These are phyloP conservation scores for Eurosta solidaginis DNA, from an alignment of 1,140 invertebrate species.

Conservation along the genomic window DNA sequence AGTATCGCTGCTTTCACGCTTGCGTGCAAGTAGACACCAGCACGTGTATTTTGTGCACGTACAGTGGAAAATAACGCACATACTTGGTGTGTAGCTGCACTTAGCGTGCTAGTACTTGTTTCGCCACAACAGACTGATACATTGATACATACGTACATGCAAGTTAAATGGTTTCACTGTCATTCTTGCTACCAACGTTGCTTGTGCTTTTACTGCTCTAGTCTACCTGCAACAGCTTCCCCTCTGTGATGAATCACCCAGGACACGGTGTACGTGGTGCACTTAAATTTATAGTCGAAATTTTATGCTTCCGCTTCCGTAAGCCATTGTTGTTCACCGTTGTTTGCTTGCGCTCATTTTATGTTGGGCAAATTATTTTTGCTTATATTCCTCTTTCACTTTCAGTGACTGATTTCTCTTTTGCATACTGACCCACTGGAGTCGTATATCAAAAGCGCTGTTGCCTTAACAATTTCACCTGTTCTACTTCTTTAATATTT, in stretches of 20 bases:
- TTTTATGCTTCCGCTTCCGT: slow-evolving; percentile 14
- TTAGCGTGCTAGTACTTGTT: too few species aligned
- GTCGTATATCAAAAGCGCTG: not conserved
- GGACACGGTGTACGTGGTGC: not conserved
- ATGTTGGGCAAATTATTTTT: not conserved
- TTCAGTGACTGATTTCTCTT: not conserved
- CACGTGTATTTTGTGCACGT: too few species aligned
- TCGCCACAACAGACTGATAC: too few species aligned
- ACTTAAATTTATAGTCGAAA: slow-evolving; percentile 16
- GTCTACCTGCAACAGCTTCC: not conserved
- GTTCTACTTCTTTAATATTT: too few species aligned
- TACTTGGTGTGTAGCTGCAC: too few species aligned
- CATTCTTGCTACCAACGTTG: too few species aligned
- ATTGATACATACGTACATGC: too few species aligned
- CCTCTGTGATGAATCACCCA: not conserved
- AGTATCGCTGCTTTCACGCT: too few species aligned
- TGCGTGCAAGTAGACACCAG: too few species aligned
- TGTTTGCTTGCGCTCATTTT: not conserved
- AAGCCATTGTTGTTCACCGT: not conserved
- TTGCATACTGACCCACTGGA: not conserved
- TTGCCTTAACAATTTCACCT: too few species aligned
- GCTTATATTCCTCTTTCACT: not conserved
- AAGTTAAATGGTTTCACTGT: too few species aligned
- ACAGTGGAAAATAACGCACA: too few species aligned
- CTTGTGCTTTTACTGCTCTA: not conserved